Conservation (phyloP, 2,797 vertebrate species). For the Gambelia wislizenii region DNA sequence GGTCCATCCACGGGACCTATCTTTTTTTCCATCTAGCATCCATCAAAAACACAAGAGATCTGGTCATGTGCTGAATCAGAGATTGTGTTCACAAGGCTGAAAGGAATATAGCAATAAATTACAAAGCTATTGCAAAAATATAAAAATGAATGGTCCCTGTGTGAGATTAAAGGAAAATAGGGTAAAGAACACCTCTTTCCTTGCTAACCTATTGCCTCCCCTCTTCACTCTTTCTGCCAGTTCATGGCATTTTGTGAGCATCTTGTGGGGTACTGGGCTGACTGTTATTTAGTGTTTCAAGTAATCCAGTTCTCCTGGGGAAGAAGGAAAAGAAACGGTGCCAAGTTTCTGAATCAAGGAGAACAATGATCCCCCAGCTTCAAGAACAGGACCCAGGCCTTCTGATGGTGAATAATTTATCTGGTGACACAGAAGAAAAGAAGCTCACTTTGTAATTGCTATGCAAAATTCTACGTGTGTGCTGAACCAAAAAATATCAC, state of each 20-base stretch:
- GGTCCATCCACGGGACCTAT: rapidly evolving
- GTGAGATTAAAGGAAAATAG: slow-evolving; percentile 26
- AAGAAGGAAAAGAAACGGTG: slow-evolving; percentile 67
- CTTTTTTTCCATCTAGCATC: slow-evolving; percentile 6
- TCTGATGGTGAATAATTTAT: slow-evolving; percentile 75
- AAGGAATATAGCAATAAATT: slow-evolving; percentile 53
- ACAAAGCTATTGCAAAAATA: neutral
- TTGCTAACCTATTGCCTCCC: slow-evolving; percentile 21
- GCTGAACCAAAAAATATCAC: slow-evolving; percentile 40
- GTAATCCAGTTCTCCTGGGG: slow-evolving; percentile 62
- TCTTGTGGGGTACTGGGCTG: slow-evolving; percentile 60
- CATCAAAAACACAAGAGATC: slow-evolving; percentile 13
- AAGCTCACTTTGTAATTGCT: slow-evolving; percentile 55
- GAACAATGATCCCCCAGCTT: slow-evolving; percentile 67
- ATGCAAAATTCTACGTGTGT: slow-evolving; percentile 41
- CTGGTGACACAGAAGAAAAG: slow-evolving; percentile 73
- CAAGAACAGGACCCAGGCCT: slow-evolving; percentile 63
- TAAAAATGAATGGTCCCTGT: neutral
- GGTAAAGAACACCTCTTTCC: slow-evolving; percentile 43
- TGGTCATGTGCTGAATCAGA: slow-evolving; percentile 21
- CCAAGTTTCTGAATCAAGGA: slow-evolving; percentile 71
- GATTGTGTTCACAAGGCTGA: slow-evolving; percentile 29
- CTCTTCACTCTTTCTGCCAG: neutral
- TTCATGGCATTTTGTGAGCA: slow-evolving; percentile 18
- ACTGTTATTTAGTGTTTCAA: slow-evolving; percentile 61